These are phyloP conservation scores for Streptopelia turtur DNA, from an alignment of 2,797 vertebrate species.

Conservation along the genomic window DNA sequence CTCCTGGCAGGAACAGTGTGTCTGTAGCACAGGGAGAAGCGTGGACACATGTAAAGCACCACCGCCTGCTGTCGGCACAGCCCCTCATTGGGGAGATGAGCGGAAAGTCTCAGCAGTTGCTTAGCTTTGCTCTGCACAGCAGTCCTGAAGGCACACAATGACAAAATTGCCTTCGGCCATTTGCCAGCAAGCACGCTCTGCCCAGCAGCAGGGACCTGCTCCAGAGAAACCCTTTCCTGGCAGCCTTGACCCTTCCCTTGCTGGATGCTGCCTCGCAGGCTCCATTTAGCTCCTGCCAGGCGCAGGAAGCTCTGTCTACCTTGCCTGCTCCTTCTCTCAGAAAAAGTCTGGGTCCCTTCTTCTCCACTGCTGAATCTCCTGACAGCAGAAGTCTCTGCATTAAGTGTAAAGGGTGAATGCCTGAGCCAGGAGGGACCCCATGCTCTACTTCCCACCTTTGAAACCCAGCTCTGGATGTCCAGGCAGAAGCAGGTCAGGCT, in stretches of 20 bases:
- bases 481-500: background rate
- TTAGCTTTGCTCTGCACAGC: background rate
- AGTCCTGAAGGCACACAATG: background rate
- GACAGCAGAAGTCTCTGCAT: background rate
- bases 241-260: background rate
- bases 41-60: background rate
- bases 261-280: background rate
- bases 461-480: background rate
- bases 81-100: background rate
- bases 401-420: accelerated
- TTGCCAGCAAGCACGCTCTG: background rate
- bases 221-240: background rate
- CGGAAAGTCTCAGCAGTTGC: background rate
- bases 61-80: accelerated
- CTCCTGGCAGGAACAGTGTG: background rate
- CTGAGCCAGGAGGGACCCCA: background rate
- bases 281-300: background rate
- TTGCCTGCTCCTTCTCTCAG: background rate
- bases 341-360: background rate
- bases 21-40: background rate
- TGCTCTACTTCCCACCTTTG: background rate
- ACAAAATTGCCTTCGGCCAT: background rate
- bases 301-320: background rate
- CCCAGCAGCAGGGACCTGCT: background rate
- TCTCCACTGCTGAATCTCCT: background rate